These are phyloP conservation scores for Arctopsyche grandis DNA, from an alignment of 1,140 invertebrate genomes.

Conservation along the genomic window DNA sequence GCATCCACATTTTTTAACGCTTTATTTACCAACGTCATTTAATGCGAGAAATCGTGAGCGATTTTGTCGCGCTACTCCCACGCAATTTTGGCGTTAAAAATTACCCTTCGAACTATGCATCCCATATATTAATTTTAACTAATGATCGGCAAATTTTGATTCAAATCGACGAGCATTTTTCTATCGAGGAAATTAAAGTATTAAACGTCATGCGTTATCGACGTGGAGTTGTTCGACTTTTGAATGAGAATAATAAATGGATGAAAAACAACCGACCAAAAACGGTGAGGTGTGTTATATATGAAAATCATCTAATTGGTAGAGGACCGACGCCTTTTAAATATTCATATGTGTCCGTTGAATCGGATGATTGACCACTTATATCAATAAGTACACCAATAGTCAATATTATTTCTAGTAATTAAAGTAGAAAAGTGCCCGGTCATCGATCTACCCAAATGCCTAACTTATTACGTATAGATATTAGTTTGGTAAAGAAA, in stretches of 20 bases:
- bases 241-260: not conserved
- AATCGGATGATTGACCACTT: conserved; percentile 26
- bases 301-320: conserved; percentile 28
- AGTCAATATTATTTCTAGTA: conserved; percentile 29
- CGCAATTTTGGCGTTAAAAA: not conserved
- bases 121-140: too few species aligned
- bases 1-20: conserved; percentile 9
- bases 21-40: not conserved
- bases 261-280: not conserved
- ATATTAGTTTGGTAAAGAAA: too few species aligned
- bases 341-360: conserved; percentile 29
- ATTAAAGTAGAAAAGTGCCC: conserved; percentile 14
- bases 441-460: conserved; percentile 24
- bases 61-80: not conserved
- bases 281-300: not conserved
- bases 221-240: too few species aligned
- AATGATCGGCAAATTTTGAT: too few species aligned
- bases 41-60: not conserved
- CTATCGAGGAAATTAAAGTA: too few species aligned
- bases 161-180: too few species aligned
- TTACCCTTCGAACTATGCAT: too few species aligned
- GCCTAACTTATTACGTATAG: not conserved
- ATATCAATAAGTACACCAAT: conserved; percentile 32
- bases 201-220: too few species aligned
- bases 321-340: conserved; percentile 6